Conservation (phyloP, 2,797 vertebrate species). For the Peromyscus melanophrys region DNA sequence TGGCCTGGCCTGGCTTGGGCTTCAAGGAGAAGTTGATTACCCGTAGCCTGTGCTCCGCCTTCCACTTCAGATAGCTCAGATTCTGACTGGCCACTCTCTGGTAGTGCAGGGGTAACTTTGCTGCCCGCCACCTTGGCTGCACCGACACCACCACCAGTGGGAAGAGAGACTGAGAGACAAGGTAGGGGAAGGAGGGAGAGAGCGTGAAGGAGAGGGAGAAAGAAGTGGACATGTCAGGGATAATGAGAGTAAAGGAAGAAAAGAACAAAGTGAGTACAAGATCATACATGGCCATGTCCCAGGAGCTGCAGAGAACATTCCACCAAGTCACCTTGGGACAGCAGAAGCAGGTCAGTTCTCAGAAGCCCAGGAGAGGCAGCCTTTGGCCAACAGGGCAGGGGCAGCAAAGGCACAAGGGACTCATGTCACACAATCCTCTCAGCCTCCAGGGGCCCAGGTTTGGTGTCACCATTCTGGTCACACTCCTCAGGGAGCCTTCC, state of each 20-base stretch:
- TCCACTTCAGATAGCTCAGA: slow-evolving; percentile 87
- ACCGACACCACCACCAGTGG: slow-evolving; percentile 83
- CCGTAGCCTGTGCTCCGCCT: slow-evolving; percentile 86
- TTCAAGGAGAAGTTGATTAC: slow-evolving; percentile 84
- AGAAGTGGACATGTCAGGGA: background rate
- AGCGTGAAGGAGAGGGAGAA: background rate
- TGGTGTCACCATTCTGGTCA: background rate
- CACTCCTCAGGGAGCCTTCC: background rate
- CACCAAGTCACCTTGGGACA: slow-evolving; percentile 58
- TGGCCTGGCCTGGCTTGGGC: slow-evolving; percentile 43
- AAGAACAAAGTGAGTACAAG: slow-evolving; percentile 78
- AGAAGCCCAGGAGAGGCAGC: slow-evolving; percentile 63
- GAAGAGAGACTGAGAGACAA: slow-evolving; percentile 36
- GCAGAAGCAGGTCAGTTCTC: slow-evolving; percentile 68
- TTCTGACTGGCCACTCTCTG: slow-evolving; percentile 87
- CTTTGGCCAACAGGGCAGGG: background rate
- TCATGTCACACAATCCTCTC: background rate
- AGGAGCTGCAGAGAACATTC: slow-evolving; percentile 20
- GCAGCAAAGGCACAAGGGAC: background rate
- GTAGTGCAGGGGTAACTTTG: slow-evolving; percentile 80
- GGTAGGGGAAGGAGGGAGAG: slow-evolving; percentile 47
- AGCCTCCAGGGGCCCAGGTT: background rate
- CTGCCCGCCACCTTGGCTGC: slow-evolving; percentile 88
- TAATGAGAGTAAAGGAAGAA: slow-evolving; percentile 53
- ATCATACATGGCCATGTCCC: background rate